Evolutionary conservation across 2,797 vertebrate genomes (phyloP), one percentile per base, ranked within the genome.

Genomic region (Chiloscyllium punctatum): DNA sequence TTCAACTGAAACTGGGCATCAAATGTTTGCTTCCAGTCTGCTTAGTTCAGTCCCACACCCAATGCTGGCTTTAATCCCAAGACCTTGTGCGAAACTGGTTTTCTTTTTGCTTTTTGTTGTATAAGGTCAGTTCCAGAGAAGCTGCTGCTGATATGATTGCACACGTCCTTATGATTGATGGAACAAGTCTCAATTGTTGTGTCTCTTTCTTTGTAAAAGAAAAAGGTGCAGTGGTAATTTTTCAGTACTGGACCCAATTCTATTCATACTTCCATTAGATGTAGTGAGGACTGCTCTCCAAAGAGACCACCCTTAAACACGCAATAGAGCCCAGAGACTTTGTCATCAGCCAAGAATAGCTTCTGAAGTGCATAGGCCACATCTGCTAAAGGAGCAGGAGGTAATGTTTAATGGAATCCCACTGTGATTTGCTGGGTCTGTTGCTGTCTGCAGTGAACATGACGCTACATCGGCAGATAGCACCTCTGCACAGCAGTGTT

Each of bases 361-460:
- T 8, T 8, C 82, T 84, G 82, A 84, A 7, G 82, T 84, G 42
- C 82, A 42, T 23, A 84, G 42, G 82, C 82, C 90, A 92, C 90
- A 27, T 68, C 90, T 92, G 90, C 90, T 62, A 69, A n/a, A 69
- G n/a, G 33, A 68, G n/a, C 90, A 69, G 66, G 42, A 69, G 90
- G n/a, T 92, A 69, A 92, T 92, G 16, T 92, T 92, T 68, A 92
- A 92, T 42, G 62, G 66, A 37, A 37, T 84, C 90, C n/a, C 62
- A 42, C 66, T 69, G 66, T 68, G n/a, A 27, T 37, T 92, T 92
- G 90, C 68, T 23, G 90, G 90, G 62, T 69, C n/a, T 42, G 90
- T 69, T 92, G 33, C 62, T 92, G n/a, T 68, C 90, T 92, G 90
- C 62, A 92, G 90, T 69, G 90, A 42, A 37, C 66, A 66, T 66